Conservation (phyloP, 2,797 vertebrate species). For the Pangasius larnaudii region DNA sequence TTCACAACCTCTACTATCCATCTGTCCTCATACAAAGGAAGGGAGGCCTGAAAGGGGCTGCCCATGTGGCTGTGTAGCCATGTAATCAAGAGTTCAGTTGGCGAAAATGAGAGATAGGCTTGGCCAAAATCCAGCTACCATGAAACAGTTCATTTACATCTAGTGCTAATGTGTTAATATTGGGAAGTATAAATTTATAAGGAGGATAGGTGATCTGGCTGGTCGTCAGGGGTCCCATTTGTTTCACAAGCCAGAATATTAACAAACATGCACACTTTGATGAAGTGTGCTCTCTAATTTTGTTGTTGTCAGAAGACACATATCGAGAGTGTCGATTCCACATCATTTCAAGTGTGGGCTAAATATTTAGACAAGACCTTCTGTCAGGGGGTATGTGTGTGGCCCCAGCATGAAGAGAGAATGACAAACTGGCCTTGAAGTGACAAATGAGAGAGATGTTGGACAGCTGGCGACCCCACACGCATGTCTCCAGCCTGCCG, state of each 20-base stretch:
- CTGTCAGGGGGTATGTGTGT: constrained; percentile 48
- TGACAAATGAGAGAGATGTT: constrained; percentile 51
- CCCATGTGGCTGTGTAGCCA: constrained; percentile 8
- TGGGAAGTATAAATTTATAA: constrained; percentile 1
- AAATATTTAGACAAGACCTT: constrained; percentile 61
- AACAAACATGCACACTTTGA: constrained; percentile 36
- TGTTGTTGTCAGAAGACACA: constrained; percentile 39
- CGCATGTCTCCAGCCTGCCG: constrained; percentile 34
- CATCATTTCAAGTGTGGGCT: constrained; percentile 50
- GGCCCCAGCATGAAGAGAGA: constrained; percentile 42
- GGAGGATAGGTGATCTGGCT: background rate
- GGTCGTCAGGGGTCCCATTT: background rate
- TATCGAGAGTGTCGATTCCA: constrained; percentile 53
- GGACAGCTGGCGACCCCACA: constrained; percentile 57
- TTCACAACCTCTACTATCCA: constrained; percentile 39
- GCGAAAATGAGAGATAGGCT: background rate
- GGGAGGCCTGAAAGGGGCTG: background rate
- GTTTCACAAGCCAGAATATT: constrained; percentile 1
- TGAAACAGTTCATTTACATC: constrained; percentile 4
- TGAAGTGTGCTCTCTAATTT: constrained; percentile 35
- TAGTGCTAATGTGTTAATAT: constrained; percentile 15
- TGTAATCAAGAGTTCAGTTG: constrained; percentile 31
- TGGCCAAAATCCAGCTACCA: background rate
- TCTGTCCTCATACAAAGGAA: constrained; percentile 22
- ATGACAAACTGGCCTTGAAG: constrained; percentile 46